Evolutionary conservation across 2,113 vertebrate species (phyloP).

Genomic region (Maccullochella peelii): DNA sequence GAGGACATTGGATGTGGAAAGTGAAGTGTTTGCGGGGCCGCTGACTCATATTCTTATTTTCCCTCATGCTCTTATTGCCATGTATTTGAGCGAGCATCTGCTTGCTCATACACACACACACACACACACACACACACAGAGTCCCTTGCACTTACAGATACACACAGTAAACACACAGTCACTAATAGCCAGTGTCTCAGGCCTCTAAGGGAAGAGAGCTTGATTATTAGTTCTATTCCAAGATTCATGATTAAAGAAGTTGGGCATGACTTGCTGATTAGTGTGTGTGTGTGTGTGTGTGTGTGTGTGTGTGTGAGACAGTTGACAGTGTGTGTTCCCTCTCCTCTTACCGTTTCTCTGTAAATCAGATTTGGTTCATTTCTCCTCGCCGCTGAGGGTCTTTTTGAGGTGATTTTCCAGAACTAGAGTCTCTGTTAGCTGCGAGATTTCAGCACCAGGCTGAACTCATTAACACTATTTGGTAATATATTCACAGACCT

Average conservation of each 20-base stretch:
- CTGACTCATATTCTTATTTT: constrained; percentile 15
- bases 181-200: constrained; percentile 25
- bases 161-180: constrained; percentile 33
- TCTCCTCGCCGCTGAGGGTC: not conserved
- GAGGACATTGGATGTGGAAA: constrained; percentile 29
- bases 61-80: constrained; percentile 21
- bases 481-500: not conserved
- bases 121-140: not conserved
- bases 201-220: constrained; percentile 13
- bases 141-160: constrained; percentile 2
- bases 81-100: constrained; percentile 21
- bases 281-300: not conserved
- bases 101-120: not conserved
- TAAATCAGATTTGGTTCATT: constrained; percentile 23
- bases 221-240: constrained; percentile 61
- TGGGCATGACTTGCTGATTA: constrained; percentile 36
- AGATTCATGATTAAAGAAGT: constrained; percentile 53
- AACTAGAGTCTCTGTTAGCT: not conserved
- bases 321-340: not conserved
- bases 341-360: constrained; percentile 2
- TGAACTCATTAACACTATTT: not conserved
- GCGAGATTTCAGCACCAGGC: not conserved
- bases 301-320: not conserved
- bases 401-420: constrained; percentile 11
- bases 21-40: constrained; percentile 37